These are phyloP conservation scores for Ypsolopha sequella DNA, from an alignment of 2,888 invertebrate species.

Conservation along the genomic window DNA sequence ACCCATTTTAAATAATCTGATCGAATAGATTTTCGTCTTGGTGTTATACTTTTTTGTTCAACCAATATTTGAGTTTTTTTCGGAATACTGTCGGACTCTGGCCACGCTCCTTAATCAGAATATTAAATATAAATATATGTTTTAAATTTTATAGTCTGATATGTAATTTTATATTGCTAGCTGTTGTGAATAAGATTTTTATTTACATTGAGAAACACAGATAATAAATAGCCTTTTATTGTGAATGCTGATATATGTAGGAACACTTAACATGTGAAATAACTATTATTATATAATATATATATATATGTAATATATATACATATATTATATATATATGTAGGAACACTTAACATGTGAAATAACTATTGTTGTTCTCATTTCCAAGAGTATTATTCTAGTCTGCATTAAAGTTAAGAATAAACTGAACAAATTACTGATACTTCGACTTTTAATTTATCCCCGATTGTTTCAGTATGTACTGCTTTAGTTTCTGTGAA, in stretches of 20 bases:
- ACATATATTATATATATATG: too few relatives aligned
- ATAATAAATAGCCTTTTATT: conserved; percentile 67
- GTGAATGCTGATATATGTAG: conserved; percentile 64
- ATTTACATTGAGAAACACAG: conserved; percentile 63
- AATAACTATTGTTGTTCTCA: conserved; percentile 69
- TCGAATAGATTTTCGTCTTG: neutral
- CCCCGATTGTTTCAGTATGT: conserved; percentile 5
- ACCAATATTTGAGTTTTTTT: neutral
- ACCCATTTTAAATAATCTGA: neutral
- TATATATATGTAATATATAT: too few relatives aligned
- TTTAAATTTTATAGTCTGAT: conserved; percentile 46
- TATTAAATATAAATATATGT: conserved; percentile 22
- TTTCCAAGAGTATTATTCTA: conserved; percentile 72
- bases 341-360: conserved; percentile 66
- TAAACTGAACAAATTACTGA: conserved; percentile 61
- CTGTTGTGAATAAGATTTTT: conserved; percentile 67
- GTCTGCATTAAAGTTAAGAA: conserved; percentile 71
- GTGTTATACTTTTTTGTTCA: neutral
- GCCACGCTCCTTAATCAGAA: neutral
- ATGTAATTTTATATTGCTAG: conserved; percentile 68
- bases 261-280: conserved; percentile 65
- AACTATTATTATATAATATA: conserved; percentile 68
- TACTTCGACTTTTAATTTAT: neutral
- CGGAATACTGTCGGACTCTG: neutral
- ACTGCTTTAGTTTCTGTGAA: conserved; percentile 1